Evolutionary conservation across 1,140 invertebrate genomes (phyloP).

Genomic region (Caenorhabditis elegans): WBcel235 BX284605.5:14412501-14413000

Average conservation of each 20-base stretch:
- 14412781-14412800: slow-evolving; percentile 12
- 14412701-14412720: neutral
- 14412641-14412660: neutral
- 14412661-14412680: neutral
- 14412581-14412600: neutral
- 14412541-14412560: neutral
- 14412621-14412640: neutral
- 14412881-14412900: slow-evolving; percentile 4
- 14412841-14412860: slow-evolving; percentile 6
- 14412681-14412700: neutral
- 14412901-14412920: neutral
- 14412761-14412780: slow-evolving; percentile 10
- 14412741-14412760: neutral
- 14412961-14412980: slow-evolving; percentile 5
- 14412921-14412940: neutral
- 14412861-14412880: neutral
- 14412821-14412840: neutral
- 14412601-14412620: neutral
- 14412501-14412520: no score
- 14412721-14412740: slow-evolving; percentile 8
- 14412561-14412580: neutral
- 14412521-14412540: no score
- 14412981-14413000: slow-evolving; percentile 41
- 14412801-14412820: neutral
- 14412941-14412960: slow-evolving; percentile 41